Evolutionary conservation across 37 sponge, comb jelly and placozoan genomes (phyloP), one percentile per base, ranked within the genome.

Genomic region (Cliona cf. orientalis): DNA sequence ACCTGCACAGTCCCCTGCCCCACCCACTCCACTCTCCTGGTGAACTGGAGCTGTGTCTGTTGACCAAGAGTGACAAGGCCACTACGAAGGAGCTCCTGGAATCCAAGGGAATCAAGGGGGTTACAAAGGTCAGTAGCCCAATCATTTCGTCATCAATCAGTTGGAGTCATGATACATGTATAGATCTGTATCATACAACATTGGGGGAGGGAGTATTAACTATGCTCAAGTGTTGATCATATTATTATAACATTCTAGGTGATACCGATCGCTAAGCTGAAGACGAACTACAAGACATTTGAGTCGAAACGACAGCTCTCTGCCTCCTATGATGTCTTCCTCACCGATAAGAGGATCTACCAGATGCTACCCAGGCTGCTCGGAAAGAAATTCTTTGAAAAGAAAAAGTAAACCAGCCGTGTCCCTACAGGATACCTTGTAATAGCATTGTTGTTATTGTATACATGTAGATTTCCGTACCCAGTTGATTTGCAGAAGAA

Each of bases 341-440:
- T 96, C 35, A 59, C 85, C 1, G 96, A 96, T 66, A 76, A 60
- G 29, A 39, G 85, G 21, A 44, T 96, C 26, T 92, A 84, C 58
- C 94, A 89, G 37, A 57, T 70, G n/a, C 70, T 96, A 25, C 87
- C 87, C 14, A 40, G 58, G 3, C 63, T 72, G 37, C 89, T 96
- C 1, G 96, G 96, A n/a, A 96, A 96, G 79, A 79, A 76, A 32
- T 96, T 96, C 83, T 87, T 82, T 67, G 77, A 80, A 35, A 96
- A 86, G 74, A 96, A 89, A 36, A 89, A 78, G 95, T 94, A 22
- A 62, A 21, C 45, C n/a, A n/a, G n/a, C n/a, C n/a, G n/a, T n/a
- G n/a, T n/a, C n/a, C n/a, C 11, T 6, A 56, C 23, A 32, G 53
- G 3, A 14, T 11, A 42, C 5, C 32, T 62, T 5, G 17, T 6